phyloP scores from a whole-genome alignment of 2,797 vertebrate species.

The Hypotaenidia philippensis region DNA sequence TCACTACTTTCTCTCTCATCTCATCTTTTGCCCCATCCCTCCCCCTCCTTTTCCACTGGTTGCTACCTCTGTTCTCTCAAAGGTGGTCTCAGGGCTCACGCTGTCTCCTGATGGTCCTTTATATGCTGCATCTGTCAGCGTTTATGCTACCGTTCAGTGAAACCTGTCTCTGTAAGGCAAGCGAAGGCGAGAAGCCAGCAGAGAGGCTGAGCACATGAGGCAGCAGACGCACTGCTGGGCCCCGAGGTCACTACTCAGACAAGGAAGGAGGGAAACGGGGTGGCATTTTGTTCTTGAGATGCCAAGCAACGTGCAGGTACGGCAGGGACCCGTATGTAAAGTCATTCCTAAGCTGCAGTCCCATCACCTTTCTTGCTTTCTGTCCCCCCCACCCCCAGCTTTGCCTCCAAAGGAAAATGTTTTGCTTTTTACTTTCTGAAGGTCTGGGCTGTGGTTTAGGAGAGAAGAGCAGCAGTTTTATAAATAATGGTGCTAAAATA shows the following conservation, averaged over 20 bases:
- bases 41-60: not conserved
- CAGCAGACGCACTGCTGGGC: not conserved
- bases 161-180: accelerated
- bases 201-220: not conserved
- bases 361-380: not conserved
- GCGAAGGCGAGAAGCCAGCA: not conserved
- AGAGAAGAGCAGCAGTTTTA: not conserved
- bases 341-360: not conserved
- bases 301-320: accelerated
- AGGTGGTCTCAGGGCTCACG: not conserved
- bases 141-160: not conserved
- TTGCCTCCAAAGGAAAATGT: not conserved
- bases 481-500: not conserved
- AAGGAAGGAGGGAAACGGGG: not conserved
- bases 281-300: not conserved
- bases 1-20: not conserved
- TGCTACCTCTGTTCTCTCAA: not conserved
- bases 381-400: not conserved
- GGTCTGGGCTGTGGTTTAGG: not conserved
- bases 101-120: not conserved
- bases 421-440: not conserved
- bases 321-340: not conserved
- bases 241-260: not conserved
- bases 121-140: not conserved
- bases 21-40: not conserved